Conservation (phyloP, 64 coral and sea anemone genomes). For the Actinia tenebrosa region DNA sequence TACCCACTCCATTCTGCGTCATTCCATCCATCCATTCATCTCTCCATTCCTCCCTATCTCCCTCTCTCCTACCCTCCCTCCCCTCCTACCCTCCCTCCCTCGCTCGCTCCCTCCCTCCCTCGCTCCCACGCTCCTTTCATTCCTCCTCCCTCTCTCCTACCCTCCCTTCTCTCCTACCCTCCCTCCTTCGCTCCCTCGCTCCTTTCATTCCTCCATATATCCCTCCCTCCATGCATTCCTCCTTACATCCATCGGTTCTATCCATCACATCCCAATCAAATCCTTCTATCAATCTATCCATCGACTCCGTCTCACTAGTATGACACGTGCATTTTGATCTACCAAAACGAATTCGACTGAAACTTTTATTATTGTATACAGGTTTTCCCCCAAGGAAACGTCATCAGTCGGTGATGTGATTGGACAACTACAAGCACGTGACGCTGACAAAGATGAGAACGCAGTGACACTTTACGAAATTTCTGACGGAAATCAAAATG, state of each 20-base stretch:
- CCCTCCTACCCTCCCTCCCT: no score
- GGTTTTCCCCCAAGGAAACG: conserved; percentile 18
- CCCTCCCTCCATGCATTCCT: not conserved
- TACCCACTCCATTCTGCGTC: no score
- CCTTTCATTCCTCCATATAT: no score
- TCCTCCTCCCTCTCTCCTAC: no score
- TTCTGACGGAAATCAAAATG: conserved; percentile 14
- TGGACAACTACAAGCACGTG: conserved; percentile 39
- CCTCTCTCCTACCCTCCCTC: no score
- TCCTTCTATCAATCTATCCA: not conserved
- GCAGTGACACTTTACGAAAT: conserved; percentile 21
- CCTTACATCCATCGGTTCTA: not conserved
- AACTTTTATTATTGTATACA: not conserved
- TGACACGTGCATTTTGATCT: no score
- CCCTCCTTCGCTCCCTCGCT: no score
- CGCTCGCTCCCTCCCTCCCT: no score
- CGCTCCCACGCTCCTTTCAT: no score
- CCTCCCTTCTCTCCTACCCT: no score
- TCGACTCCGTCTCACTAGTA: not conserved
- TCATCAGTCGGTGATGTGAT: conserved; percentile 44
- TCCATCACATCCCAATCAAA: not conserved
- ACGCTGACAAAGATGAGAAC: conserved; percentile 21
- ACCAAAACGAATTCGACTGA: not conserved
- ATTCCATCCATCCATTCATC: no score
- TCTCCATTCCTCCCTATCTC: no score